Percentiles rank a stretch among this genome's conserved stretches.
Conservation (phyloP, 23 tunicate species). For the Halocynthia aurantium region DNA sequence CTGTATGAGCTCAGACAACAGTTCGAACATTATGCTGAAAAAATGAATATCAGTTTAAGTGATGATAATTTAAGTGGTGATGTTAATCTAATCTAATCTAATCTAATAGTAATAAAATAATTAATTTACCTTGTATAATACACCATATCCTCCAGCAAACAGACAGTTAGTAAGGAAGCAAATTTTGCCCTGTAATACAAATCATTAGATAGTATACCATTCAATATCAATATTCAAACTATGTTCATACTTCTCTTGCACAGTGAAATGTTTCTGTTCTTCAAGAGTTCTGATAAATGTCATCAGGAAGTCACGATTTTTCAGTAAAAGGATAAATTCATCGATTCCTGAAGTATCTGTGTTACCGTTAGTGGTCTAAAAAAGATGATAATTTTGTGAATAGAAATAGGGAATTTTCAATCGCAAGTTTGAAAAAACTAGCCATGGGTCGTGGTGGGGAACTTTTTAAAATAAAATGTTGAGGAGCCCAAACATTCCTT, state of each 20-base stretch:
- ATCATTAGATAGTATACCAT: not conserved
- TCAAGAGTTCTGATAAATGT: slow-evolving; percentile 58
- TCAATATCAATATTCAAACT: not conserved
- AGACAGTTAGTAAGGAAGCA: slow-evolving; percentile 73
- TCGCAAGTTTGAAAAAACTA: too few species aligned
- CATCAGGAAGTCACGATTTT: slow-evolving; percentile 61
- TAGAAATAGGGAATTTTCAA: too few species aligned
- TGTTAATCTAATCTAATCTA: not conserved
- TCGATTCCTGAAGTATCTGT: slow-evolving; percentile 24
- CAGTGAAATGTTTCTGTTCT: slow-evolving; percentile 77
- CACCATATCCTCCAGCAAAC: slow-evolving; percentile 63
- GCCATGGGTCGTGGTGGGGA: too few species aligned
- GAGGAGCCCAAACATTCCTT: too few species aligned
- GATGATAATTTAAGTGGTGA: not conserved
- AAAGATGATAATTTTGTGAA: too few species aligned
- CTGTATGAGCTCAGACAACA: slow-evolving; percentile 54
- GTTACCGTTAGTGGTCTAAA: too few species aligned
- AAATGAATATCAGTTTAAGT: not conserved
- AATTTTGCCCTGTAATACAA: slow-evolving; percentile 53
- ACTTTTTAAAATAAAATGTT: too few species aligned
- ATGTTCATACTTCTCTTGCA: slow-evolving; percentile 66
- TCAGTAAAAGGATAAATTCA: slow-evolving; percentile 40
- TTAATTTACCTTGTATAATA: slow-evolving; percentile 62
- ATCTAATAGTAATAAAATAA: not conserved
- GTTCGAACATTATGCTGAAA: slow-evolving; percentile 81